A percentile compares a stretch with the other conserved stretches of the same genome.
Evolutionary conservation across 1,140 invertebrate species (phyloP).

Genomic region (Bombus fervidus): DNA sequence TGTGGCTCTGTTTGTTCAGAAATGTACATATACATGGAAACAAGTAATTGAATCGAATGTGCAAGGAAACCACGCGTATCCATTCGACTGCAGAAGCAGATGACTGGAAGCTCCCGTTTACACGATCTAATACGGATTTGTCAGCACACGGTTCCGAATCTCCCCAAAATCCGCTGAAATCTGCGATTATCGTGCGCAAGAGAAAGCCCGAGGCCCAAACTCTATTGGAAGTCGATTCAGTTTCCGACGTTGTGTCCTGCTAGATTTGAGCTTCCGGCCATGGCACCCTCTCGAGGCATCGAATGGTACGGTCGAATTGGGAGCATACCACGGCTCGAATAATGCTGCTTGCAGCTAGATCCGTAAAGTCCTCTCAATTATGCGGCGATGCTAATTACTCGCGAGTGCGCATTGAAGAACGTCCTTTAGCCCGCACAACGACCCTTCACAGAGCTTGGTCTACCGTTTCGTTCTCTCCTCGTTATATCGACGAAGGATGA

Average conservation of each 20-base stretch:
- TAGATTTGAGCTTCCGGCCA: slow-evolving; percentile 62
- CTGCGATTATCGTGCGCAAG: slow-evolving; percentile 59
- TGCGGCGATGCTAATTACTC: slow-evolving; percentile 75
- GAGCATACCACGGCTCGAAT: slow-evolving; percentile 56
- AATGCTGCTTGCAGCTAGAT: slow-evolving; percentile 58
- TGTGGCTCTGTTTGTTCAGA: slow-evolving; percentile 37
- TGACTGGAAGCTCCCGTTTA: slow-evolving; percentile 53
- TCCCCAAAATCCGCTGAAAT: slow-evolving; percentile 64
- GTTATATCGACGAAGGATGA: slow-evolving; percentile 53
- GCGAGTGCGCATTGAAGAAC: slow-evolving; percentile 64
- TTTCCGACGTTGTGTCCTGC: slow-evolving; percentile 52
- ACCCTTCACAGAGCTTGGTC: slow-evolving; percentile 28
- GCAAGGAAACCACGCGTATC: slow-evolving; percentile 29
- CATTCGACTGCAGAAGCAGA: slow-evolving; percentile 20
- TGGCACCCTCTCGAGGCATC: slow-evolving; percentile 61
- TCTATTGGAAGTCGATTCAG: slow-evolving; percentile 60
- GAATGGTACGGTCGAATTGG: slow-evolving; percentile 56
- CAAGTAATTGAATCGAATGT: slow-evolving; percentile 53
- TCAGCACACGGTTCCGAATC: slow-evolving; percentile 60
- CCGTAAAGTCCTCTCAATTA: slow-evolving; percentile 74
- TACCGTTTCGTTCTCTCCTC: slow-evolving; percentile 36
- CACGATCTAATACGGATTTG: slow-evolving; percentile 66
- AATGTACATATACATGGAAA: slow-evolving; percentile 49
- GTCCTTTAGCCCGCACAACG: slow-evolving; percentile 50
- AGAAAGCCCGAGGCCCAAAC: slow-evolving; percentile 50